Base-by-base conservation (phyloP, 2,113 vertebrate species). In the Monarcha castaneiventris region DNA sequence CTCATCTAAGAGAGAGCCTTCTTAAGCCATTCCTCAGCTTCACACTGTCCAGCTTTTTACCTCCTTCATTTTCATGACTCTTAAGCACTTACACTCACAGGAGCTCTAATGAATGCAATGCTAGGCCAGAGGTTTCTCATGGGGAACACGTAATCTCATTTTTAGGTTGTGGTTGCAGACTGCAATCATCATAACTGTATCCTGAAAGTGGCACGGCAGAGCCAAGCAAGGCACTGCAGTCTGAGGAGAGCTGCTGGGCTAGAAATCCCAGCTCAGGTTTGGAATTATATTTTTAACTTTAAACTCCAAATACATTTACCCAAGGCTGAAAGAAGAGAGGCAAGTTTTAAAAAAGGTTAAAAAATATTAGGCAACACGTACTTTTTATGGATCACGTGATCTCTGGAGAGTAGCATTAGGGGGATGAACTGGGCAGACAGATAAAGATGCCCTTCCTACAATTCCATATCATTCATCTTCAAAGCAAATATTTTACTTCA, bases 201-300 rank as follows among this genome's bases (percentile, higher is more conserved):
- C 66, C 92, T 93, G 74, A 68, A 93, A 91, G 67, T 16, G 26
- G 67, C 26, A 27, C 58, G 55, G 55, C 46, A 67, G 74, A 88
- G 66, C 71, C 88, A 87, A 79, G 55, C 0, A 0, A 48, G 64
- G 67, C 72, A 64, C 76, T 32, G 63, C 55, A 73, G 87, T 72
- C 51, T 48, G 71, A 84, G 62, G 85, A 88, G 43, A 90, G 68
- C 43, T 90, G 71, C 77, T 59, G 74, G 49, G 79, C 61, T 55
- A 64, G 35, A 92, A 96, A 81, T 91, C 21, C 75, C 15, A 86
- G 62, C 35, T 94, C 59, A 63, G 21, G 83, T 89, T 94, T 72
- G 23, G 76, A 94, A 80, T 8, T 2, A 22, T 83, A 58, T 87
- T 96, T 96, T 90, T 61, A 90, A 41, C 58, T 69, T 91, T 23